Evolutionary conservation across 2,113 vertebrate species (phyloP).

Genomic region (Castor canadensis): DNA sequence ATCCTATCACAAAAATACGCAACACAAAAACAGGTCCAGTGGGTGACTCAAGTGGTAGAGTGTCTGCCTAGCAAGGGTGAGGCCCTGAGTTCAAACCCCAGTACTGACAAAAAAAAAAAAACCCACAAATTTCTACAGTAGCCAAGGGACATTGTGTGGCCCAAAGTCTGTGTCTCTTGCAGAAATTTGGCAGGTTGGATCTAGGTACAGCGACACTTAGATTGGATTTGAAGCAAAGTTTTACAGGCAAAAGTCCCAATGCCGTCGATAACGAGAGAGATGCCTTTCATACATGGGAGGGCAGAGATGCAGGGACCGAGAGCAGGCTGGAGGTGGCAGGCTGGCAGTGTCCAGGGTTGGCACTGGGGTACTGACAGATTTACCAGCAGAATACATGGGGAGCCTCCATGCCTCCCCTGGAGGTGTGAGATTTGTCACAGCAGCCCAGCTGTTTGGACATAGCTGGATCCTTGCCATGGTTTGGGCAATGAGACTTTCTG

Average conservation of each 20-base stretch:
- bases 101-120: no score
- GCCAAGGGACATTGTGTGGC: not conserved
- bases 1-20: no score
- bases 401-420: not conserved
- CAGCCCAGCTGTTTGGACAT: not conserved
- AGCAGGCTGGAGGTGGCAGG: not conserved
- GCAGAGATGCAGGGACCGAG: not conserved
- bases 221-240: not conserved
- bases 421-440: slow-evolving; percentile 16
- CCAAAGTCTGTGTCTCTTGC: not conserved
- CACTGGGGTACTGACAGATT: not conserved
- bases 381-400: not conserved
- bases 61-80: no score
- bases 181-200: not conserved
- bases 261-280: not conserved
- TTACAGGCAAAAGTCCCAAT: not conserved
- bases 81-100: no score
- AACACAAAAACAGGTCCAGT: no score
- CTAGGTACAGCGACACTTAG: not conserved
- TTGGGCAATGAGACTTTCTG: not conserved
- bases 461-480: not conserved
- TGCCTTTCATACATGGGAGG: not conserved
- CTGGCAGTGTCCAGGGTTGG: not conserved
- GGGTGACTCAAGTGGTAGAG: no score
- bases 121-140: not conserved